Evolutionary conservation across 2,888 invertebrate genomes (phyloP), one percentile per base, ranked within the genome.

Genomic region (Chelonus formosanus): DNA sequence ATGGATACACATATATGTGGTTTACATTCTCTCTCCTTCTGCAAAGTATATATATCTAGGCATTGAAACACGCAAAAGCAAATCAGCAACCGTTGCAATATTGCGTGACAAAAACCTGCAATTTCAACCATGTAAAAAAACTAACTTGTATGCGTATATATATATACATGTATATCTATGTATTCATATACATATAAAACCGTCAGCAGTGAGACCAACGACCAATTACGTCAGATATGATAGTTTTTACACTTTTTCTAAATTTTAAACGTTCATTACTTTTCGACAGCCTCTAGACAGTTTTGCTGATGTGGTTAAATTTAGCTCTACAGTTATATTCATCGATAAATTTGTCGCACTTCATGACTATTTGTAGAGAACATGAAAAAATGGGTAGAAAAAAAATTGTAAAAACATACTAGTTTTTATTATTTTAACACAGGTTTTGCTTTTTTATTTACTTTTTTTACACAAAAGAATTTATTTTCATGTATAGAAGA

Each of bases 221-320:
- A 60, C 47, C 36, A 36, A 7, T 20, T 52, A 32, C 52, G 5
- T 5, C 45, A 59, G 40, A 40, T 3, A 40, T 6, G 40, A 40
- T 40, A 40, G 48, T 35, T 47, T 32, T 58, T 48, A 8, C 60
- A 31, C 50, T 52, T 10, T 52, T 53, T 53, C 40, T 1, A 31
- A 31, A 43, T 45, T 54, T 53, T 54, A 32, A 44, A 34, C 53
- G 52, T 62, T 55, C 62, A 45, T 62, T 62, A 62, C 53, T 62
- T 62, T 62, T 62, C 31, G 53, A 62, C 62, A 54, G 8, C 43
- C 3, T 4, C 43, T 35, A 62, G 62, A 62, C 62, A 62, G 62
- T 54, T 62, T 45, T 43, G 62, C 62, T 62, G 62, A 62, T 35
- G 62, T 54, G 10, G 54, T 34, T 10, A 43, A 53, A 62, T 54